Evolutionary conservation across 2,888 invertebrate genomes (phyloP), one percentile per base, ranked within the genome.

Genomic region (Polyommatus icarus): DNA sequence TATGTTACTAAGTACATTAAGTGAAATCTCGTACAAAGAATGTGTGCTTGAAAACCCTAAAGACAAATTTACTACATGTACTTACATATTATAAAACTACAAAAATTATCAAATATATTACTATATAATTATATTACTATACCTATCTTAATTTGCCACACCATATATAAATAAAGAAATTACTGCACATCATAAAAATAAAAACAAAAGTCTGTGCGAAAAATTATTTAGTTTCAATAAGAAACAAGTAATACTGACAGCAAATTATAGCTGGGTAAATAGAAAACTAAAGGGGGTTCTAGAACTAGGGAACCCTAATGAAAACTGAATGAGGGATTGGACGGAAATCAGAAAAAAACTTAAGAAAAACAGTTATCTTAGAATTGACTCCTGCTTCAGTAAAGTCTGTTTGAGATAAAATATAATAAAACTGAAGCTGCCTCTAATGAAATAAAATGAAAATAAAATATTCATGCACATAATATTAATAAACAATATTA

Each of bases 1-100:
- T 77, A 40, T 73, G n/a, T 59, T 73, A 73, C 72, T 77, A 77
- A 77, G 77, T 77, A 77, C 77, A 72, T 36, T 40, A 36, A 32
- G 50, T 50, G 32, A 67, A 29, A 18, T 46, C 46, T 75, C 75
- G 7, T 50, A 50, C 40, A 50, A 18, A 75, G 18, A 7, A 18
- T 75, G 18, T 73, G 40, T 50, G 72, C 72, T 46, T 36, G 6
- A 29, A 29, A 67, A 40, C 40, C 36, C 40, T 73, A 20, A 75
- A 75, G 50, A 54, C 54, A 75, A 50, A 46, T 36, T 20, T 12
- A 29, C 75, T 75, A 75, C 54, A 73, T 4, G 72, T 40, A 73
- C 24, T 32, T 40, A 71, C 36, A 75, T 29, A 73, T 73, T 40
- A 50, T 29, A 50, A 72, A 72, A 72, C 40, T 72, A 40, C 40